Percentiles rank a stretch among this genome's conserved stretches.
These are phyloP conservation scores for Oscheius onirici DNA, from an alignment of 2,888 invertebrate genomes.

Conservation along the genomic window DNA sequence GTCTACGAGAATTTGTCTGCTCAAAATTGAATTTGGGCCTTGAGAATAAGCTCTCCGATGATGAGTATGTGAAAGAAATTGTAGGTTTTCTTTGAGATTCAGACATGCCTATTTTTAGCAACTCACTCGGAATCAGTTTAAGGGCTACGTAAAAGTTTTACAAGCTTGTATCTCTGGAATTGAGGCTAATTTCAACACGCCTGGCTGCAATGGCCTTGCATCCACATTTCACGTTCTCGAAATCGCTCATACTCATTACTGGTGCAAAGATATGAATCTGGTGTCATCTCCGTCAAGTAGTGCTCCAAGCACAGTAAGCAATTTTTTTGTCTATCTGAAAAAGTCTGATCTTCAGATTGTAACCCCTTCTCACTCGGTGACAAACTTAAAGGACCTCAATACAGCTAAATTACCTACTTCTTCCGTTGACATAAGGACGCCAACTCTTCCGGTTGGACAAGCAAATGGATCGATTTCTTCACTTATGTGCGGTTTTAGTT, in stretches of 20 bases:
- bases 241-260: slow-evolving; percentile 97
- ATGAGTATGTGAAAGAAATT: slow-evolving; percentile 92
- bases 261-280: slow-evolving; percentile 72
- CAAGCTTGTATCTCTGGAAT: slow-evolving; percentile 89
- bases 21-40: slow-evolving; percentile 92
- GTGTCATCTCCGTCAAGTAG: slow-evolving; percentile 34
- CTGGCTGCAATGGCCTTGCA: slow-evolving; percentile 91
- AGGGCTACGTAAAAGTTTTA: slow-evolving; percentile 92
- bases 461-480: no score
- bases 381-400: slow-evolving; percentile 35
- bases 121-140: slow-evolving; percentile 89
- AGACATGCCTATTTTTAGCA: slow-evolving; percentile 78
- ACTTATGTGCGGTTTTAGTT: no score
- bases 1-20: slow-evolving; percentile 92
- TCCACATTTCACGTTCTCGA: slow-evolving; percentile 96
- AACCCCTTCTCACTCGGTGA: slow-evolving; percentile 33
- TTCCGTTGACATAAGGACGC: slow-evolving; percentile 49
- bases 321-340: background rate
- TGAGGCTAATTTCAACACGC: slow-evolving; percentile 75
- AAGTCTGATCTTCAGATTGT: slow-evolving; percentile 13
- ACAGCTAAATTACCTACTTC: slow-evolving; percentile 45
- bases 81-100: slow-evolving; percentile 76
- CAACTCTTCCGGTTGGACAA: slow-evolving; percentile 47
- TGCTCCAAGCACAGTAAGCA: slow-evolving; percentile 43
- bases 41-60: slow-evolving; percentile 91